Evolutionary conservation across 2,113 vertebrate species (phyloP), one percentile per base, ranked within the genome.

Genomic region (Xyliphius kryptos): DNA sequence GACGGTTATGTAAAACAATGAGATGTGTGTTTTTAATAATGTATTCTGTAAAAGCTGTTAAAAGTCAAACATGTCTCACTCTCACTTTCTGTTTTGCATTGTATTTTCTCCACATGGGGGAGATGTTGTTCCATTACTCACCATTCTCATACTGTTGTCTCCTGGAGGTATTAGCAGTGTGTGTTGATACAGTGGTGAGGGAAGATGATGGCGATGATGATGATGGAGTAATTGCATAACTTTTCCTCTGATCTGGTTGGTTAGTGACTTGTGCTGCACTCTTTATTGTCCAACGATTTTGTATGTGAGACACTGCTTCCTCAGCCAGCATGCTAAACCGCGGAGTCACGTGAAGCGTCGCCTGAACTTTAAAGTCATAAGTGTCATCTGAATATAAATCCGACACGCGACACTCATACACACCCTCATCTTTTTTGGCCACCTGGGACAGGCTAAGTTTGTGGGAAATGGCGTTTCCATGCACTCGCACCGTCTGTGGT

Each of bases 391-490:
- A 91, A 81, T 90, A 85, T 85, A 91, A 89, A 85, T 93, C 92
- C 22, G 90, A 87, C 81, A 97, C 94, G 8, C 93, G 89, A 79
- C 94, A 97, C 82, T 97, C 91, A 32, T 97, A 97, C 53, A 93
- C 82, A 7, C 94, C 93, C 77, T 92, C 90, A 9, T 97, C 92
- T 68, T 90, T 86, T 76, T 84, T 89, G 65, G 88, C 89, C 62
- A 96, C 92, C 5, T 85, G 87, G 1, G 91, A 95, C 38, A 97
- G 85, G 62, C 92, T 90, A 71, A 97, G 90, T 71, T 90, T 82
- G 78, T 97, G 93, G 13, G 94, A 96, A 78, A 97, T 96, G 85
- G 93, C 93, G 2, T 91, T 94, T 72, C 94, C 94, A 73, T 95
- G 93, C 53, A 96, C 93, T 10, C 92, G 88, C 67, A 96, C 93